phyloP scores from a whole-genome alignment of 1,140 invertebrate species.

The Drosophila murphyi region DNA sequence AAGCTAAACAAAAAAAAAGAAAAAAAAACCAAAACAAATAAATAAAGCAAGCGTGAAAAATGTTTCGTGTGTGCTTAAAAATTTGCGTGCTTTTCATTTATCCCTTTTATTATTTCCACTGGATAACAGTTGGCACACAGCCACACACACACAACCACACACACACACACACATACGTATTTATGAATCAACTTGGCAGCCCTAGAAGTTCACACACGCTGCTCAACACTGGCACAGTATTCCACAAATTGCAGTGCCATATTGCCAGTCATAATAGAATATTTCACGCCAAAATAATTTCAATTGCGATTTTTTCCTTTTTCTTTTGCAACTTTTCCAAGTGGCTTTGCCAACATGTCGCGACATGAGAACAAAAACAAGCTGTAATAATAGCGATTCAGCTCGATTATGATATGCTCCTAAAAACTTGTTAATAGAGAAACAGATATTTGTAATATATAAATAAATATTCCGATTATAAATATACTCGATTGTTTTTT shows the following conservation, averaged over 20 bases:
- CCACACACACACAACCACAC: neutral
- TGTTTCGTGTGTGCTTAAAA: conserved; percentile 49
- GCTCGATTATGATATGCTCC: neutral
- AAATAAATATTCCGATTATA: neutral
- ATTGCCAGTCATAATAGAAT: conserved; percentile 26
- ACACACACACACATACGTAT: neutral
- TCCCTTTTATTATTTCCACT: conserved; percentile 2
- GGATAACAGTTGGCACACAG: conserved; percentile 13
- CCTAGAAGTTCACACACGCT: conserved; percentile 7
- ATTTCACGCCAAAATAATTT: conserved; percentile 48
- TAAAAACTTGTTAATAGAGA: no score
- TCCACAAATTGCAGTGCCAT: conserved; percentile 15
- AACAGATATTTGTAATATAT: no score
- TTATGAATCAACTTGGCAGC: neutral
- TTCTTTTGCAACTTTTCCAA: neutral
- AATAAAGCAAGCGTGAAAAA: conserved; percentile 44
- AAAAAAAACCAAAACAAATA: conserved; percentile 40
- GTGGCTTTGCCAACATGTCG: conserved; percentile 45
- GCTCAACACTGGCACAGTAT: conserved; percentile 17
- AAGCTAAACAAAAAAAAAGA: conserved; percentile 20
- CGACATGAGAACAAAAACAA: conserved; percentile 15
- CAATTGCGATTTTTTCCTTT: conserved; percentile 18
- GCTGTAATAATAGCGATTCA: neutral
- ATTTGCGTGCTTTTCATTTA: conserved; percentile 47
- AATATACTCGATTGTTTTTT: no score